phyloP scores from a whole-genome alignment of 2,113 vertebrate species.

The Ranitomeya imitator region DNA sequence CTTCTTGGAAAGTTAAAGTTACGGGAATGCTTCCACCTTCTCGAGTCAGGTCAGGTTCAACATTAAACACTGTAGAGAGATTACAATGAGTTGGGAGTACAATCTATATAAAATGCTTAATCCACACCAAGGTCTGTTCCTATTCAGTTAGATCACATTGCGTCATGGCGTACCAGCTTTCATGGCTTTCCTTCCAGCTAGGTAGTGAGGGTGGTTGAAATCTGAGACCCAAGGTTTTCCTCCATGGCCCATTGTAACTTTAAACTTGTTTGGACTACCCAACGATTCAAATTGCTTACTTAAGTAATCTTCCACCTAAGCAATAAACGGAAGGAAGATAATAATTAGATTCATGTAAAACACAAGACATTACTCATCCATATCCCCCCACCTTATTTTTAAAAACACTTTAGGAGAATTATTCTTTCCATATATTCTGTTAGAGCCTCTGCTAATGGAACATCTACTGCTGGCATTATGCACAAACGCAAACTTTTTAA shows the following conservation, averaged over 20 bases:
- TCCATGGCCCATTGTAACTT: slow-evolving; percentile 82
- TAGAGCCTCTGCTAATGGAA: too few species aligned
- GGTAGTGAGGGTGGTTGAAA: slow-evolving; percentile 93
- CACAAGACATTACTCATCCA: too few species aligned
- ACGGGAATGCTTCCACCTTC: slow-evolving; percentile 97
- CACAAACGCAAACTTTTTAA: too few species aligned
- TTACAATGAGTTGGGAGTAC: too few species aligned
- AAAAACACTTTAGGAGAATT: too few species aligned
- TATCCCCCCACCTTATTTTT: too few species aligned
- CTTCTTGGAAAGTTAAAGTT: slow-evolving; percentile 95
- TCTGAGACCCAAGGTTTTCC: slow-evolving; percentile 96
- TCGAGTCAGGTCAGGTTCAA: slow-evolving; percentile 93
- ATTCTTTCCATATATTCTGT: too few species aligned
- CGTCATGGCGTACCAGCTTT: slow-evolving; percentile 78
- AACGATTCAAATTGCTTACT: slow-evolving; percentile 82
- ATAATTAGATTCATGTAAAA: not conserved
- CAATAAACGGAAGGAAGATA: not conserved
- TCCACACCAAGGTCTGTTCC: not conserved
- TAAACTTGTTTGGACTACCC: slow-evolving; percentile 88
- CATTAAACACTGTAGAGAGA: slow-evolving; percentile 82
- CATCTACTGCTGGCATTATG: too few species aligned
- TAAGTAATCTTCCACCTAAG: slow-evolving; percentile 82
- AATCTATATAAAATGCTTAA: too few species aligned
- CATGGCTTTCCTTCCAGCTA: slow-evolving; percentile 92
- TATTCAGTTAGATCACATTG: not conserved